Evolutionary conservation across 2,888 invertebrate species (phyloP).

Genomic region (Cryptophagus acutangulus): DNA sequence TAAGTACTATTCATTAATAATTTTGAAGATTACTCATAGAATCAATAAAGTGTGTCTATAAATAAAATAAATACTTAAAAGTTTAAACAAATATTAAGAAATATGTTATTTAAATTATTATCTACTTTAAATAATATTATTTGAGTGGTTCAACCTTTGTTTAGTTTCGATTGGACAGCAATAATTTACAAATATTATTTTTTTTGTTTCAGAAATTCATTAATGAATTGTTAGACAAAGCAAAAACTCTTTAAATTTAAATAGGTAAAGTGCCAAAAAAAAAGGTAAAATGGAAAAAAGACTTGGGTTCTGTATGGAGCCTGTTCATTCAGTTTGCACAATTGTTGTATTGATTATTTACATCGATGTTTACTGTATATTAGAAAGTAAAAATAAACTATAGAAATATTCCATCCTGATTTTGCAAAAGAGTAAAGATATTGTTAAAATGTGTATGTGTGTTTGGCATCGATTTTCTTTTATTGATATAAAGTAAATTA

Average conservation of each 20-base stretch:
- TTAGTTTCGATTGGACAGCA: too few species aligned
- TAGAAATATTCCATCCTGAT: constrained; percentile 25
- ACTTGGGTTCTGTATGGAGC: constrained; percentile 37
- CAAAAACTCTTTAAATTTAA: constrained; percentile 72
- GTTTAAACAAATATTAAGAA: too few species aligned
- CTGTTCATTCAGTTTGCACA: constrained; percentile 34
- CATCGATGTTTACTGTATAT: constrained; percentile 30
- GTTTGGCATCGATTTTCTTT: constrained; percentile 5
- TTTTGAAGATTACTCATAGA: neutral
- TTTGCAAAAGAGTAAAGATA: too few species aligned
- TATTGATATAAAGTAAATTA: neutral
- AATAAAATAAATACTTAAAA: too few species aligned
- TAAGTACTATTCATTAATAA: constrained; percentile 48
- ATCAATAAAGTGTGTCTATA: too few species aligned
- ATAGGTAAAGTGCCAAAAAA: constrained; percentile 45
- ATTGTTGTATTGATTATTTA: constrained; percentile 36
- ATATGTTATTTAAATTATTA: too few species aligned
- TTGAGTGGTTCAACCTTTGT: too few species aligned
- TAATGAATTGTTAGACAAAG: constrained; percentile 82
- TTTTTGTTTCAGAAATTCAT: constrained; percentile 76
- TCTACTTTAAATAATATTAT: too few species aligned
- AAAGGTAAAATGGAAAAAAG: constrained; percentile 28
- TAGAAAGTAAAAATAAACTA: neutral
- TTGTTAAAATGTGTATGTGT: neutral
- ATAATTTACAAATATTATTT: constrained; percentile 8